Evolutionary conservation across 2,888 invertebrate species (phyloP), one percentile per base, ranked within the genome.

Genomic region (Heliconius charithonia): DNA sequence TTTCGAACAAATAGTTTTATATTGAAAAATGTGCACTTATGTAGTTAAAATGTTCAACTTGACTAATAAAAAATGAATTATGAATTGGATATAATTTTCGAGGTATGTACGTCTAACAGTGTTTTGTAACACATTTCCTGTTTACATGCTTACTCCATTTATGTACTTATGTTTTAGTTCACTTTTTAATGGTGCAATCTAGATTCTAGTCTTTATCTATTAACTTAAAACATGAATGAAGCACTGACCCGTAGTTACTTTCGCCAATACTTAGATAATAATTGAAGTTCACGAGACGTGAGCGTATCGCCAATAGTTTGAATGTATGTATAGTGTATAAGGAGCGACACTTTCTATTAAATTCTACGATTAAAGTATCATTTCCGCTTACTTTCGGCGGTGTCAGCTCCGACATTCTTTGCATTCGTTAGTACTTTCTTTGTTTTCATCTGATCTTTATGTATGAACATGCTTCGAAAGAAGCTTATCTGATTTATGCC

Each of bases 301-400:
- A 76, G 25, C 25, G 69, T 75, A 79, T 79, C 78, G 72, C 77
- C 81, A 80, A 79, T 81, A 72, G 69, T 65, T 70, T 79, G 19
- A 19, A 51, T 6, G 51, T 19, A 19, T 51, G 19, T 7, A 51
- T n/a, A 75, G 79, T 77, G 81, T 83, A 83, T 81, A 84, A 85
- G 86, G 85, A 85, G 80, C 78, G 79, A 79, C 80, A 83, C 87
- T 88, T 88, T 87, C 87, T 87, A 86, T 84, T 83, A 79, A 82
- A 84, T 84, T 85, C 81, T 82, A 80, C 80, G 78, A 74, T 77
- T 75, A 75, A 73, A 27, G 70, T 70, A 80, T 78, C 72, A 81
- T 73, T 76, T 79, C 70, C 37, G 70, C 29, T 78, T 80, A 82
- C 79, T 75, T 80, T 79, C 77, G 76, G 81, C 73, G 74, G 72